phyloP scores from a whole-genome alignment of 2,888 invertebrate species.

The Amiota minor region DNA sequence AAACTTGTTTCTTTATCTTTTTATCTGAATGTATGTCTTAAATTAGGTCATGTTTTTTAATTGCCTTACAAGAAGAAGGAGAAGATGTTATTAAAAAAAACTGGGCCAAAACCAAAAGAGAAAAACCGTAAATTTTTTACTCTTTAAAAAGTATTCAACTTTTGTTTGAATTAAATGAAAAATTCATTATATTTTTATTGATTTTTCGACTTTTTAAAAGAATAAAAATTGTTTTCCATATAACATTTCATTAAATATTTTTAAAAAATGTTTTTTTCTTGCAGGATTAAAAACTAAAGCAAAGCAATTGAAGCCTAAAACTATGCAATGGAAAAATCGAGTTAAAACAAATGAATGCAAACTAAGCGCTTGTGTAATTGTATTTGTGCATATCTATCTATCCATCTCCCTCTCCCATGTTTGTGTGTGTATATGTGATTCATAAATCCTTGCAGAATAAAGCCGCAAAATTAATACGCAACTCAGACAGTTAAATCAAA shows the following conservation, averaged over 20 bases:
- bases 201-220: no score
- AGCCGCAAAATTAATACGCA: conserved; percentile 28
- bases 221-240: no score
- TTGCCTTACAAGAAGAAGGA: not conserved
- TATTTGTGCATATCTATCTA: not conserved
- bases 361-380: conserved; percentile 27
- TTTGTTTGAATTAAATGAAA: no score
- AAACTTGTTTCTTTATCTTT: conserved; percentile 6
- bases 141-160: no score
- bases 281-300: not conserved
- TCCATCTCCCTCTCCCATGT: not conserved
- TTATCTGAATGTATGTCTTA: conserved; percentile 10
- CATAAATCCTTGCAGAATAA: not conserved
- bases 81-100: no score
- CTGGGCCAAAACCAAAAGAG: no score
- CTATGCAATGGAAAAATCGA: conserved; percentile 13
- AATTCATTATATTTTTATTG: no score
- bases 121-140: no score
- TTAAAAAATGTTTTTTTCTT: not conserved
- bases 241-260: no score
- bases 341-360: conserved; percentile 16
- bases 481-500: conserved; percentile 13
- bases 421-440: not conserved
- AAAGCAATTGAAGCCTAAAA: conserved; percentile 9
- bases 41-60: conserved; percentile 31